Base-by-base conservation (phyloP, 2,797 vertebrate genomes). In the Loriculus beryllinus region DNA sequence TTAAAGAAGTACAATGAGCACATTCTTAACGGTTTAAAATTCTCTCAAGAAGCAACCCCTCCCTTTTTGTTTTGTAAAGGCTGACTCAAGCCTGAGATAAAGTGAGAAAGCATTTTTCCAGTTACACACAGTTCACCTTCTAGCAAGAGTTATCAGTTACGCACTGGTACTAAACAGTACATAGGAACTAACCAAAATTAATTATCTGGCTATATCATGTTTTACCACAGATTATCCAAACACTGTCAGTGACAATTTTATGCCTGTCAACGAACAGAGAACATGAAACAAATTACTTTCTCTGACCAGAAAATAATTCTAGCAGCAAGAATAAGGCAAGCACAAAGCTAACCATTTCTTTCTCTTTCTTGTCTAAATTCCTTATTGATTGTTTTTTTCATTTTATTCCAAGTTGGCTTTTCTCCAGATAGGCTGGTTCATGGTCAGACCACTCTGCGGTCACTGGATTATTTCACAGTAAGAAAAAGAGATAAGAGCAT, bases 401-500 rank as follows among this genome's bases (percentile, higher is more conserved):
- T 72, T 96, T 88, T 87, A 76, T 43, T 96, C 39, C 60, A 40
- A 67, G 63, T 14, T 75, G 96, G 91, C 76, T 87, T 83, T 96
- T 93, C 94, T 92, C 96, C 76, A 97, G 97, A 96, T 51, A 88
- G 90, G 96, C 69, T 60, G 96, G 98, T 98, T 98, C 97, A 98
- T 88, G 98, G 98, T 97, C 98, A 97, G 97, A 98, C 95, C 96
- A 96, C 93, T 94, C 90, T 94, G 86, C 65, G 60, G 97, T 97
- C 82, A 91, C 97, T 97, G 97, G 96, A 98, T 97, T 97, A 97
- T 95, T 97, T 98, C 98, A 97, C 70, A 98, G 95, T 67, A 86
- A 95, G 93, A 93, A 96, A 97, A 97, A 93, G 80, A 98, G 98
- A 98, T 98, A 98, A 98, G 96, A 96, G 76, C 85, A 97, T 92